These are phyloP conservation scores for Condylura cristata DNA, from an alignment of 2,113 vertebrate genomes.

Conservation along the genomic window DNA sequence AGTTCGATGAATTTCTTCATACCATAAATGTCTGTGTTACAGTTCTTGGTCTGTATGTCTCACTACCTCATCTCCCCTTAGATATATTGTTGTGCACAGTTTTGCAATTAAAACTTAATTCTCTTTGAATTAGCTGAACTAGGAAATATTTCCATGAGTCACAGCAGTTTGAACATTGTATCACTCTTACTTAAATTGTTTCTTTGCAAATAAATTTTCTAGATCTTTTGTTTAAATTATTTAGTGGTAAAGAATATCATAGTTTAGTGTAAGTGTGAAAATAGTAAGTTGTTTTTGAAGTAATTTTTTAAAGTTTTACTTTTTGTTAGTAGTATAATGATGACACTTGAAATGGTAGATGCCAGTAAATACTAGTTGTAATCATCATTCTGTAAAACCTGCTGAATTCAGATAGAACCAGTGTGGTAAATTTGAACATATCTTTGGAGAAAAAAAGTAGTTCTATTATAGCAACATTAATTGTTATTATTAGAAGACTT, in stretches of 20 bases:
- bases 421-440: background rate
- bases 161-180: background rate
- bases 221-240: conserved; percentile 1
- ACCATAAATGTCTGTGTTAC: background rate
- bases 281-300: background rate
- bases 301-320: background rate
- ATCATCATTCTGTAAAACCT: background rate
- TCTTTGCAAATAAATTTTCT: background rate
- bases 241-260: background rate
- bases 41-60: background rate
- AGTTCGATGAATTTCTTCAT: conserved; percentile 2
- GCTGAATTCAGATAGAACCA: background rate
- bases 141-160: conserved; percentile 37
- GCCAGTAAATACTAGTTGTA: background rate
- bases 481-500: background rate
- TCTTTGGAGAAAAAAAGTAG: background rate
- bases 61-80: background rate
- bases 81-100: background rate
- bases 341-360: background rate
- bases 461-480: background rate
- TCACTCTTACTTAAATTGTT: background rate
- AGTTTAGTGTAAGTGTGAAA: background rate
- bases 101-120: conserved; percentile 41
- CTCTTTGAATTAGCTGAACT: conserved; percentile 48
- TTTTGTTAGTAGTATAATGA: background rate